Percentiles rank a stretch among this genome's conserved stretches.
phyloP scores from a whole-genome alignment of 2,797 vertebrate species.

The Gallirallus australis region DNA sequence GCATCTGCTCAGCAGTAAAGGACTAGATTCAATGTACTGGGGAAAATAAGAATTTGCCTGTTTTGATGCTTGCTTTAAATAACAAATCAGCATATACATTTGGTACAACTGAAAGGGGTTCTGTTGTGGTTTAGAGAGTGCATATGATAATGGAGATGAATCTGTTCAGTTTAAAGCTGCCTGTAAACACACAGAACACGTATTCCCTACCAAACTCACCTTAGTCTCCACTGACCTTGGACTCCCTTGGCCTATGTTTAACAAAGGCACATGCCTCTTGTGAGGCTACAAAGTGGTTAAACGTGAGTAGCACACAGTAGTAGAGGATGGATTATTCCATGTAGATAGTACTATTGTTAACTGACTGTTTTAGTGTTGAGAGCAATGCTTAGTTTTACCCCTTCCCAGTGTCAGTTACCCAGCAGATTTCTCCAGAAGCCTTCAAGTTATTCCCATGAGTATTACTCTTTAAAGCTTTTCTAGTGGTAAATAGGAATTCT shows the following conservation, averaged over 20 bases:
- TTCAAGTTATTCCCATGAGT: neutral
- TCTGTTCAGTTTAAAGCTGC: neutral
- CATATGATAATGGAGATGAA: neutral
- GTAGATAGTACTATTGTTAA: neutral
- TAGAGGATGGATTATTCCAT: constrained; percentile 16
- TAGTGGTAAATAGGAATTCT: constrained; percentile 69
- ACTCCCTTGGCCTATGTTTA: constrained; percentile 52
- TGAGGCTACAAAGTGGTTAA: constrained; percentile 18
- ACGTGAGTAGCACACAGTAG: neutral
- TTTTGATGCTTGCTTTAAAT: neutral
- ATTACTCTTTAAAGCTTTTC: neutral
- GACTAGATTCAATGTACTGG: neutral
- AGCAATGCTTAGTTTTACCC: constrained; percentile 3
- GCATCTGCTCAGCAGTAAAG: neutral
- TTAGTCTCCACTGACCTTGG: constrained; percentile 1
- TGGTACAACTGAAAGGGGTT: neutral
- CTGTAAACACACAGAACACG: neutral
- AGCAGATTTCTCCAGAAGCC: neutral
- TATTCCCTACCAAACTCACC: constrained; percentile 25
- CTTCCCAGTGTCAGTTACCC: neutral
- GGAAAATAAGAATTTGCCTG: neutral
- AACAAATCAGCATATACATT: neutral
- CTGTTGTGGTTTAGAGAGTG: neutral
- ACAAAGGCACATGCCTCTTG: constrained; percentile 2
- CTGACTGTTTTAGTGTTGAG: neutral